Conservation (phyloP, 1,140 invertebrate species). For the Drosophila guanche region DNA sequence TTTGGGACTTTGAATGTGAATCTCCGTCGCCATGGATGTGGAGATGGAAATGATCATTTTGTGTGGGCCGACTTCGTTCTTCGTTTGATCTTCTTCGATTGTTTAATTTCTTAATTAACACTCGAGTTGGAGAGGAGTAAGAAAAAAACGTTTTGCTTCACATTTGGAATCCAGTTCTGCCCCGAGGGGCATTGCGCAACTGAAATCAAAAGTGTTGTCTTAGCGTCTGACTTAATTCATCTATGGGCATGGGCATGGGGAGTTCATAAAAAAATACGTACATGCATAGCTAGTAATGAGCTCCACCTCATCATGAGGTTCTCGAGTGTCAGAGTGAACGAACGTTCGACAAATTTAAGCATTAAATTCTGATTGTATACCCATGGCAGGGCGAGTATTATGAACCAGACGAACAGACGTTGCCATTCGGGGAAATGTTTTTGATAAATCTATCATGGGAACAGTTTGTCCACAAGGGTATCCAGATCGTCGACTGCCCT, state of each 20-base stretch:
- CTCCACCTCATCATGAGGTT: slow-evolving; percentile 31
- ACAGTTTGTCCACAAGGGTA: not conserved
- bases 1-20: slow-evolving; percentile 19
- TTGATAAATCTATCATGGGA: no score
- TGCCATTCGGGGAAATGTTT: no score
- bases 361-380: slow-evolving; percentile 15
- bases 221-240: slow-evolving; percentile 12
- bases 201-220: slow-evolving; percentile 76
- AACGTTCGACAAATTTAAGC: slow-evolving; percentile 56
- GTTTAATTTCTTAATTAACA: slow-evolving; percentile 80
- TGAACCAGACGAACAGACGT: no score
- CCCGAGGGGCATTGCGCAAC: slow-evolving; percentile 51
- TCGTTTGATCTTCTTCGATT: slow-evolving; percentile 54
- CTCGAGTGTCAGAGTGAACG: slow-evolving; percentile 22
- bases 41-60: slow-evolving; percentile 19
- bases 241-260: slow-evolving; percentile 28
- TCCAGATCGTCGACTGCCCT: slow-evolving; percentile 19
- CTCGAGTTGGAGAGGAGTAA: slow-evolving; percentile 21
- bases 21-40: not conserved
- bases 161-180: slow-evolving; percentile 15
- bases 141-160: slow-evolving; percentile 27
- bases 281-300: slow-evolving; percentile 13
- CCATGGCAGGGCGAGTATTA: no score
- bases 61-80: slow-evolving; percentile 49
- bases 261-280: no score